These are phyloP conservation scores for Prionailurus bengalensis DNA, from an alignment of 2,113 vertebrate genomes.

Conservation along the genomic window DNA sequence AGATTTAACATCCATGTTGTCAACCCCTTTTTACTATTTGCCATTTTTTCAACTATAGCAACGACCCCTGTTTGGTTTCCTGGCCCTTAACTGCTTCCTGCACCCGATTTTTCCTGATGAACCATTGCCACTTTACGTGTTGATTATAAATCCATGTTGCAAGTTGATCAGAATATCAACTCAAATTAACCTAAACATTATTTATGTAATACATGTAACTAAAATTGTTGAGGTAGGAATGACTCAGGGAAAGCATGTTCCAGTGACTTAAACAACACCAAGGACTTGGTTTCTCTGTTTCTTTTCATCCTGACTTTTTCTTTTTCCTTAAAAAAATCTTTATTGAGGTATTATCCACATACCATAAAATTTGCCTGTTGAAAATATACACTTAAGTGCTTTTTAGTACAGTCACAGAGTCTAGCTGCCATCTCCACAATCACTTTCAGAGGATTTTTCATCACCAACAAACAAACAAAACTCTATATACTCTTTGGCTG, in stretches of 20 bases:
- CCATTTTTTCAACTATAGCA: background rate
- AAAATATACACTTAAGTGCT: background rate
- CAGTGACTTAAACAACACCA: background rate
- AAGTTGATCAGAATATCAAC: constrained; percentile 22
- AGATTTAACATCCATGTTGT: background rate
- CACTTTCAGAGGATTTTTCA: background rate
- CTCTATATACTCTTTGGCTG: background rate
- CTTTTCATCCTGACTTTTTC: background rate
- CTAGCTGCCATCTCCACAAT: background rate
- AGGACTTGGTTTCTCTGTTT: background rate
- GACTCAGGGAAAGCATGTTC: background rate
- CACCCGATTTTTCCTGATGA: background rate
- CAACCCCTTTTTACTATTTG: background rate
- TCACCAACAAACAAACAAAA: constrained; percentile 12
- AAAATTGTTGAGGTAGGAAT: background rate
- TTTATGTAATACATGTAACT: background rate
- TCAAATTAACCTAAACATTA: background rate
- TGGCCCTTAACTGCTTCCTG: background rate
- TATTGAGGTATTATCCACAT: background rate
- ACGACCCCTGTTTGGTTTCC: background rate
- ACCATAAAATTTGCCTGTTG: background rate
- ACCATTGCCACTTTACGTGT: background rate
- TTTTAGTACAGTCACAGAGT: background rate
- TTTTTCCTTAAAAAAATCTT: background rate
- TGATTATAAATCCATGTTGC: background rate